These are phyloP conservation scores for Oreohelix idahoensis DNA, from an alignment of 1,140 invertebrate genomes.

Conservation along the genomic window DNA sequence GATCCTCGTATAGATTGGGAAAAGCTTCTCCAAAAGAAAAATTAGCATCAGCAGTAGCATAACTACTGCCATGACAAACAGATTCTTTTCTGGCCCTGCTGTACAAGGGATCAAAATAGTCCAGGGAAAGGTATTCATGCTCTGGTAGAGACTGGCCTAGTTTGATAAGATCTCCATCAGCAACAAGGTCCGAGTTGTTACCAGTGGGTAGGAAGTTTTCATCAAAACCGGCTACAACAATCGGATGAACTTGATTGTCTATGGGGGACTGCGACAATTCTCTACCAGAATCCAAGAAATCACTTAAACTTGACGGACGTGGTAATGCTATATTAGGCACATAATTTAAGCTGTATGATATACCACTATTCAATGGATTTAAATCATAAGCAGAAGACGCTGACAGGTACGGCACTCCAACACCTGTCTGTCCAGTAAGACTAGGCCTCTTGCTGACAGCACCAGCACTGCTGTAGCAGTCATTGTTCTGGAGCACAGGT, in stretches of 20 bases:
- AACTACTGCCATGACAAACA: constrained; percentile 33
- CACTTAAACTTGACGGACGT: constrained; percentile 38
- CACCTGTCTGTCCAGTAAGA: background rate
- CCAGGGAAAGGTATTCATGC: constrained; percentile 65
- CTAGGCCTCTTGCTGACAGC: background rate
- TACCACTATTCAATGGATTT: background rate
- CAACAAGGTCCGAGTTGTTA: constrained; percentile 21
- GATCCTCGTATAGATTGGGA: constrained; percentile 39
- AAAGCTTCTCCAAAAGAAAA: constrained; percentile 54
- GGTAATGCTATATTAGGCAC: constrained; percentile 31
- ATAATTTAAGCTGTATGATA: background rate
- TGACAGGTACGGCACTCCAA: background rate
- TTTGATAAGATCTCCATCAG: constrained; percentile 37
- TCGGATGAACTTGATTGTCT: background rate
- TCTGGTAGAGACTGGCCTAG: constrained; percentile 45
- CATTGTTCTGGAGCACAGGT: background rate
- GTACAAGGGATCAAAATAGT: constrained; percentile 67
- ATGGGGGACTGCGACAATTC: constrained; percentile 9
- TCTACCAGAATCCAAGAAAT: constrained; percentile 15
- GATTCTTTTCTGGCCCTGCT: constrained; percentile 56
- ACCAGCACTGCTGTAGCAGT: constrained; percentile 16
- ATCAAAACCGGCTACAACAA: constrained; percentile 20
- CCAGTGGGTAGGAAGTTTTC: constrained; percentile 32
- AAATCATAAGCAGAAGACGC: constrained; percentile 7
- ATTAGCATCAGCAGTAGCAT: constrained; percentile 25